phyloP scores from a whole-genome alignment of 2,113 vertebrate genomes.

The Apistogramma diplotaenia region DNA sequence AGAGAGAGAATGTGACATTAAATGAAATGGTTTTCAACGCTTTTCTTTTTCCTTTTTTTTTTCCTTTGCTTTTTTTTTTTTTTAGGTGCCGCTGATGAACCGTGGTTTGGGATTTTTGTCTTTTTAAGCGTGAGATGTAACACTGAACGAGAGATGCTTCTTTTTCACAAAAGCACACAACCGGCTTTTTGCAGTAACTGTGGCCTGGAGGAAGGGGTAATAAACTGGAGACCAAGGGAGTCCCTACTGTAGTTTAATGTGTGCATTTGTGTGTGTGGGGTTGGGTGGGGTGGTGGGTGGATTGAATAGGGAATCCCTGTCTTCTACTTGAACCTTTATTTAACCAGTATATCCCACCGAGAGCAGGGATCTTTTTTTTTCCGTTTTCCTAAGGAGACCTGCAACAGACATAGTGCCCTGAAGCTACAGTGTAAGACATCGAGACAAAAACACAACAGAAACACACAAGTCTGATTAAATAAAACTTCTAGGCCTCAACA shows the following conservation, averaged over 20 bases:
- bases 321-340: constrained; percentile 69
- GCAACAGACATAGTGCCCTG: constrained; percentile 60
- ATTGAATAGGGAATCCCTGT: constrained; percentile 38
- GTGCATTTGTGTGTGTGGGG: neutral
- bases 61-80: neutral
- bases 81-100: neutral
- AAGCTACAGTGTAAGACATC: constrained; percentile 54
- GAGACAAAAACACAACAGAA: constrained; percentile 10
- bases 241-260: constrained; percentile 64
- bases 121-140: neutral
- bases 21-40: constrained; percentile 26
- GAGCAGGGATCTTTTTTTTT: constrained; percentile 34
- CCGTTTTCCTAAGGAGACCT: constrained; percentile 25
- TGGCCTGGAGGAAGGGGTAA: constrained; percentile 64
- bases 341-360: constrained; percentile 66
- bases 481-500: constrained; percentile 27
- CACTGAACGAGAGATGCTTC: neutral
- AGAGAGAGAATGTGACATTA: constrained; percentile 40
- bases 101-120: neutral
- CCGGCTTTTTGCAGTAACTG: constrained; percentile 25
- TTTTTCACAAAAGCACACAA: neutral
- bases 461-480: constrained; percentile 54
- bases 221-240: constrained; percentile 62
- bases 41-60: neutral
- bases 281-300: neutral